A percentile compares a stretch with the other conserved stretches of the same genome.
These are phyloP conservation scores for Pelodytes ibericus DNA, from an alignment of 2,797 vertebrate genomes.

Conservation along the genomic window DNA sequence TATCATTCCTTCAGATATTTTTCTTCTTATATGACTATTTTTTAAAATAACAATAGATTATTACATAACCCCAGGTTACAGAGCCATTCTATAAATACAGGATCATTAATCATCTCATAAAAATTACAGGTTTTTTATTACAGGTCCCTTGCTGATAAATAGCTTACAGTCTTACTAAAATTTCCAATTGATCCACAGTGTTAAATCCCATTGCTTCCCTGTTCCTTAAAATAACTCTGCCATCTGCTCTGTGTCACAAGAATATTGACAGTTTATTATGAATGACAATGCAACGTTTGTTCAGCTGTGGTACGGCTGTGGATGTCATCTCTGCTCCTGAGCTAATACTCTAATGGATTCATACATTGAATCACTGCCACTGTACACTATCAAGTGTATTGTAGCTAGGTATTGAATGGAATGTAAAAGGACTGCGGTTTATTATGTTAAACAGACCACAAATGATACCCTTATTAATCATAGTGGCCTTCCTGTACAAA, in stretches of 20 bases:
- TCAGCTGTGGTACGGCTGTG: conserved; percentile 2
- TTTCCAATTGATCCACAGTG: conserved; percentile 44
- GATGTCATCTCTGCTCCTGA: background rate
- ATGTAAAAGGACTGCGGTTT: too few relatives aligned
- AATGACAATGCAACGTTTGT: conserved; percentile 31
- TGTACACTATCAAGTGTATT: too few relatives aligned
- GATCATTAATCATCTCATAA: conserved; percentile 32
- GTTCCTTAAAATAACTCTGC: conserved; percentile 45
- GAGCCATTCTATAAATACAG: too few relatives aligned
- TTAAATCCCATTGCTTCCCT: conserved; percentile 36
- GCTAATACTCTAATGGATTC: conserved; percentile 18
- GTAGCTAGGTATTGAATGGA: too few relatives aligned
- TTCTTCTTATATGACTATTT: too few relatives aligned
- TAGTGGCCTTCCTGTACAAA: too few relatives aligned
- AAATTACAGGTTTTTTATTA: conserved; percentile 14
- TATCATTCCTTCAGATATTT: too few relatives aligned
- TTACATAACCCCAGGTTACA: too few relatives aligned
- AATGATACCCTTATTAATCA: too few relatives aligned
- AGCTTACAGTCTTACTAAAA: conserved; percentile 29
- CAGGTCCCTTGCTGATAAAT: conserved; percentile 25
- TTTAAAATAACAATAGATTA: too few relatives aligned
- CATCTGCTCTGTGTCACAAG: conserved; percentile 36
- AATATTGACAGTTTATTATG: conserved; percentile 50
- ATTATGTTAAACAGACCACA: too few relatives aligned
- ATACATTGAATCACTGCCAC: background rate